Conservation (phyloP, 2,888 invertebrate species). For the Eristalis pertinax region DNA sequence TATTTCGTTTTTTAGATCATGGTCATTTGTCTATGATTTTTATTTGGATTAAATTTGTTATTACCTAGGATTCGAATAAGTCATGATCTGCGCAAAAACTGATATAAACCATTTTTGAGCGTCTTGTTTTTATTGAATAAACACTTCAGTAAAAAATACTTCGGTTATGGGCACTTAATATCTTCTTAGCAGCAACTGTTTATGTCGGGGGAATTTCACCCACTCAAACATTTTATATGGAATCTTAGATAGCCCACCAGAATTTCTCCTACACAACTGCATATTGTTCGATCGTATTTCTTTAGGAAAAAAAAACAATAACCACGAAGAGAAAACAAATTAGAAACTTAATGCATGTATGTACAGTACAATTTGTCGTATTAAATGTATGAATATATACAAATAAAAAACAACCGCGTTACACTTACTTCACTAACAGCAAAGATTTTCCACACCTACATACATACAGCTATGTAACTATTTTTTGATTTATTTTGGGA, state of each 20-base stretch:
- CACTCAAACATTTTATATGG: background rate
- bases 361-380: background rate
- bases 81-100: conserved; percentile 7
- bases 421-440: background rate
- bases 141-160: too few species aligned
- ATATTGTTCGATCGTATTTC: background rate
- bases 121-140: too few species aligned
- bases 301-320: background rate
- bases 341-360: background rate
- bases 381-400: background rate
- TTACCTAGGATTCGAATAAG: background rate
- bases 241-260: background rate
- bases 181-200: background rate
- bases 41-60: background rate
- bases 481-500: too few species aligned
- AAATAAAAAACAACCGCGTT: background rate
- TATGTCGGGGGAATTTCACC: background rate
- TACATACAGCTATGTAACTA: too few species aligned
- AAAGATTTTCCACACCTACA: too few species aligned
- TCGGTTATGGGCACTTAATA: background rate
- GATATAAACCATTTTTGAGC: background rate
- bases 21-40: conserved; percentile 35
- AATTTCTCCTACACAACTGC: background rate
- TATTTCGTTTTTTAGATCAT: conserved; percentile 37
- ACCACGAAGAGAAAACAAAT: background rate